Base-by-base conservation (phyloP, 2,888 invertebrate genomes). In the Ormyrus pomaceus region DNA sequence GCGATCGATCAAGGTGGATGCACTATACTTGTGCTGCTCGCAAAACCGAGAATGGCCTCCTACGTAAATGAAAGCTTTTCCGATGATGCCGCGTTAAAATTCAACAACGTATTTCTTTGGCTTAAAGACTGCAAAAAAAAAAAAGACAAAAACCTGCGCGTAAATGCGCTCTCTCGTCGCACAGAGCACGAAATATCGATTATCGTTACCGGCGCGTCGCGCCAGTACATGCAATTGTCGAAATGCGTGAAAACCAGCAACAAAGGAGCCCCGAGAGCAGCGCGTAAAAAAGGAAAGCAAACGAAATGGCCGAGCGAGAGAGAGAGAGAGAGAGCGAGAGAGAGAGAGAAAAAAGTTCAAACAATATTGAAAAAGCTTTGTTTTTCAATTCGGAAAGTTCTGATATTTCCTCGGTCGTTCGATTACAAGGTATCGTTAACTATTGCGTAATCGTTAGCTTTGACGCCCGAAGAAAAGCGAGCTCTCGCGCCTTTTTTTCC, bases 371-470 rank as follows among this genome's bases (percentile, higher is more conserved):
- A 34, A 34, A 34, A 34, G 34, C 34, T 34, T 34, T 34, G 34
- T 34, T 4, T 34, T 34, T 34, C 34, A 34, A 34, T 34, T 34
- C 4, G 34, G 34, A 34, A 34, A 34, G 34, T 34, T 34, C 34
- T 34, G 34, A 34, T 34, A 34, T 34, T 34, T 34, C 34, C 34
- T 34, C 34, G 34, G 34, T 34, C 34, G 34, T 34, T 34, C 34
- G 3, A 34, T 34, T n/a, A 82, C 83, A 82, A 81, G 81, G 83
- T 86, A 86, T 88, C 87, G 86, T 87, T 87, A 87, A 88, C 87
- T 85, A 85, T 84, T 85, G 85, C 85, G 86, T 88, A 88, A 88
- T 88, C 87, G 87, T 87, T 88, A 88, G 87, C 87, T 87, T 88
- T 85, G 87, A 86, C 48, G 82, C 82, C 74, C 77, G 79, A 84